Evolutionary conservation across 2,888 invertebrate genomes (phyloP), one percentile per base, ranked within the genome.

Genomic region (Meghimatium bilineatum): DNA sequence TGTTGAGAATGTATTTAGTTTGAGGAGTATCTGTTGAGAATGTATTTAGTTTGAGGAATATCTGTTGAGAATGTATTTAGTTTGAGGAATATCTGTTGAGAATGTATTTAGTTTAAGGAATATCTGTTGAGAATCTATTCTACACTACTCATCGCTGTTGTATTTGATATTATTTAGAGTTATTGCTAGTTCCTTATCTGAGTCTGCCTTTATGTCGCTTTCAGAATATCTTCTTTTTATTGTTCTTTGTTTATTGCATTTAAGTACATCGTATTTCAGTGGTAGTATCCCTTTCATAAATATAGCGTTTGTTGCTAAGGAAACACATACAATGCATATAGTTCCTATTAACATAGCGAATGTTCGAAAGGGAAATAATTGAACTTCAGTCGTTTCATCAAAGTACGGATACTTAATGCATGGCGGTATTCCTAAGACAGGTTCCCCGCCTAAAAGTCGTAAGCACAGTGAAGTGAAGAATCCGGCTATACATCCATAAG

Each of bases 381-480:
- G 89, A 1, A 49, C 38, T n/a, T 85, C 85, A 12, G 69, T 63
- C 17, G 52, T 82, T 17, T 80, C 83, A 63, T 88, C 86, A 79
- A 86, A 88, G 17, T 82, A 78, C 12, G 90, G 90, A 77, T 83
- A 89, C 34, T 86, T 82, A 14, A 90, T 78, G 10, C 77, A 36
- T 1, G 87, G 77, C 0, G 88, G 88, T 6, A 90, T 63, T 0
- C 96, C 96, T 92, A 99, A 95, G 89, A 97, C 94, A 81, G 96
- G 96, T 94, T 99, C 98, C 0, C 98, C 97, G 0, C 98, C 98
- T 0, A 96, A 95, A 79, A 98, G 94, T 3, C 98, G 95, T 84
- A 93, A 87, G 52, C 97, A 96, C 87, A 97, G 93, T 0, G 97
- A 97, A 88, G 97, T 95, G 87, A 97, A 95, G 94, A 81, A 93